phyloP scores from a whole-genome alignment of 2,797 vertebrate genomes.

The Chiroxiphia lanceolata region DNA sequence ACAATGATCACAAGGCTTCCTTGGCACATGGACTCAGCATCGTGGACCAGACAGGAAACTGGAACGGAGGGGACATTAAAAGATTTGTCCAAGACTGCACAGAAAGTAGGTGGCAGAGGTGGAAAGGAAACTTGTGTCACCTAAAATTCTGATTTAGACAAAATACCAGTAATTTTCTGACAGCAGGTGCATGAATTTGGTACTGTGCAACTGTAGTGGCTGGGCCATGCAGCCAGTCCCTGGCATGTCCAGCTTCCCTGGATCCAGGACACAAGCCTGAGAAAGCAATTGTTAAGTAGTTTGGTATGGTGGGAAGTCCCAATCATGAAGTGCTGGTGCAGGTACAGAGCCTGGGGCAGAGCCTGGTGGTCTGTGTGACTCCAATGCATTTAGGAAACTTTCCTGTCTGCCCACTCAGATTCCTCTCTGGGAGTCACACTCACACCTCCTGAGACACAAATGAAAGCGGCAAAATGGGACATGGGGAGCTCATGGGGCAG shows the following conservation, averaged over 20 bases:
- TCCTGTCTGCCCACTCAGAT: not conserved
- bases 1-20: not conserved
- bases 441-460: not conserved
- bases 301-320: not conserved
- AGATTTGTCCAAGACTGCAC: not conserved
- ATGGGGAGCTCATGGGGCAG: not conserved
- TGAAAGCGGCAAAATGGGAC: too few species aligned
- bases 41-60: not conserved
- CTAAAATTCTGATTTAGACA: not conserved
- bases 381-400: not conserved
- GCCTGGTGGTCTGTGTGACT: not conserved
- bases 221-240: not conserved
- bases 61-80: not conserved
- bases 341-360: not conserved
- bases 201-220: not conserved
- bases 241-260: not conserved
- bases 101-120: not conserved
- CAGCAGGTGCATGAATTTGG: accelerated
- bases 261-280: not conserved
- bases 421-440: not conserved
- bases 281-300: not conserved
- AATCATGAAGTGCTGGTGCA: not conserved
- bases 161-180: not conserved
- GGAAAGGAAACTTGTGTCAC: not conserved
- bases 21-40: not conserved